These are phyloP conservation scores for Psittacula echo DNA, from an alignment of 2,797 vertebrate genomes.

Conservation along the genomic window DNA sequence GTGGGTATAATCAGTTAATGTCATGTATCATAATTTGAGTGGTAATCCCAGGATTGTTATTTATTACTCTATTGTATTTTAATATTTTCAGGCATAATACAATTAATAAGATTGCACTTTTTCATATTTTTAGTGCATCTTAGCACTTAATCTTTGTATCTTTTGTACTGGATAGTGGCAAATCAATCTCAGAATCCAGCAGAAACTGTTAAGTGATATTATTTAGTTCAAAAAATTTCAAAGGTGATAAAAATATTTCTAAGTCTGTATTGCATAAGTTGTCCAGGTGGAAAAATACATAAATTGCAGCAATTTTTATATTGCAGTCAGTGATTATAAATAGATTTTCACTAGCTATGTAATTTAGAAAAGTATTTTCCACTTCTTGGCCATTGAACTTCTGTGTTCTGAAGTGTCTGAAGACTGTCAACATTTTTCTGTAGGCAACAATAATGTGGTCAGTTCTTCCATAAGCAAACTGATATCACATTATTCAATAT, in stretches of 20 bases:
- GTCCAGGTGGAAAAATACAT: neutral
- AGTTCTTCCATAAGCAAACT: neutral
- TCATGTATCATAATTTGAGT: constrained; percentile 42
- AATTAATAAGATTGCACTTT: neutral
- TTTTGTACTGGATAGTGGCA: neutral
- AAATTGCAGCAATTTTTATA: neutral
- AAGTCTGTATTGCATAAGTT: neutral
- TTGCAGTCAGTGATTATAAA: neutral
- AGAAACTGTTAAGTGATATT: neutral
- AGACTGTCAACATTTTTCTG: neutral
- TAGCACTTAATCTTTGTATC: neutral
- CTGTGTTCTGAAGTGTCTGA: neutral
- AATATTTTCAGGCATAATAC: neutral
- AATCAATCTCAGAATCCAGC: neutral
- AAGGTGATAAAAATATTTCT: neutral
- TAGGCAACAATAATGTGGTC: neutral
- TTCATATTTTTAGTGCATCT: neutral
- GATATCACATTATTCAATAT: neutral
- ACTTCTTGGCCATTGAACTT: neutral
- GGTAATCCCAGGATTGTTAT: constrained; percentile 31
- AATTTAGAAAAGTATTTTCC: neutral
- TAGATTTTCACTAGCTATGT: neutral
- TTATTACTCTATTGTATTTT: constrained; percentile 39
- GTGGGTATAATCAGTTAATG: constrained; percentile 25
- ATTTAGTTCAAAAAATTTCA: neutral